phyloP scores from a whole-genome alignment of 2,113 vertebrate genomes.

The Vireo altiloquus region DNA sequence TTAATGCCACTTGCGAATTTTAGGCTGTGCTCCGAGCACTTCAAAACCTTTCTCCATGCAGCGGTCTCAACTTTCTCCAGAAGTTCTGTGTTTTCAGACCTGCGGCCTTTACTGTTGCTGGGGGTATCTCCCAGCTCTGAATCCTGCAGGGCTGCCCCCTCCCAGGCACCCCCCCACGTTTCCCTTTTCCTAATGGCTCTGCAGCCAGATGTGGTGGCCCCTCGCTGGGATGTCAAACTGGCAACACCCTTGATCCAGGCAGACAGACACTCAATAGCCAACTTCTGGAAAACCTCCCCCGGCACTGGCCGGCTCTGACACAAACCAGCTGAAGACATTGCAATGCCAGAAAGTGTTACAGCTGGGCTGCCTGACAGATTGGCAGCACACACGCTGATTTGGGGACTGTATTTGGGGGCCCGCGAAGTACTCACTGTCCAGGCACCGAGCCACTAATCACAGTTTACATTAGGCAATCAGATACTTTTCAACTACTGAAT shows the following conservation, averaged over 20 bases:
- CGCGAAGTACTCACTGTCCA: not conserved
- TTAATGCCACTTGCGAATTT: not conserved
- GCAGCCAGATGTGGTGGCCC: constrained; percentile 51
- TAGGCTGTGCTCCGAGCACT: not conserved
- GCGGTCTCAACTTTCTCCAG: not conserved
- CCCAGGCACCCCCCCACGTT: not conserved
- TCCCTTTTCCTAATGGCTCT: not conserved
- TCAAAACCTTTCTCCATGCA: not conserved
- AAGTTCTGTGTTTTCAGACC: not conserved
- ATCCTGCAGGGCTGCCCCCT: not conserved
- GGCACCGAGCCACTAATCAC: constrained; percentile 18
- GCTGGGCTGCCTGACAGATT: constrained; percentile 40
- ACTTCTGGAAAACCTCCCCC: constrained; percentile 63
- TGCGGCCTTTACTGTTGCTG: not conserved
- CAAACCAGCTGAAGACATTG: constrained; percentile 56
- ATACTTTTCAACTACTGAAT: constrained; percentile 32
- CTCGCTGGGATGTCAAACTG: constrained; percentile 49
- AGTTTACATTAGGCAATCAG: constrained; percentile 46
- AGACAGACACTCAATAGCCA: constrained; percentile 46
- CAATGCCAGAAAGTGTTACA: constrained; percentile 46
- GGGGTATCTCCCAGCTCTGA: not conserved
- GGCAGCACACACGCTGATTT: not conserved
- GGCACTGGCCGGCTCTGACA: constrained; percentile 39
- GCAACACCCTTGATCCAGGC: constrained; percentile 49
- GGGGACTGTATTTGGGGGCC: not conserved